Base-by-base conservation (phyloP, 2,797 vertebrate species). In the Synaphobranchus kaupii region DNA sequence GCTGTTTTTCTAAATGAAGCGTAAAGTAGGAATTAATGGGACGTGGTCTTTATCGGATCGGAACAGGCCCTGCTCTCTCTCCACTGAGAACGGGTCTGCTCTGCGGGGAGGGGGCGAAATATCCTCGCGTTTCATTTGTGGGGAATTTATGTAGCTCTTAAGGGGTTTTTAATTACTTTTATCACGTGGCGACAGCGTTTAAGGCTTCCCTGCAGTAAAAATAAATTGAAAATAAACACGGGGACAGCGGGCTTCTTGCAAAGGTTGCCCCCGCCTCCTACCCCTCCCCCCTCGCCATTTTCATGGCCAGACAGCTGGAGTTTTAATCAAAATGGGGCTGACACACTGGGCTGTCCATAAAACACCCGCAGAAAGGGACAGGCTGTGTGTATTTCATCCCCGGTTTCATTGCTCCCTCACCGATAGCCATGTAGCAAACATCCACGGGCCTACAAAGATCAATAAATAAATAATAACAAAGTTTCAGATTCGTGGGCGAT, bases 161-260 rank as follows among this genome's bases (percentile, higher is more conserved):
- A 48, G 89, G 87, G 84, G 85, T 90, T 91, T 91, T 92, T 92
- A 92, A 92, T 92, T 90, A 91, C 88, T 84, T 52, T 50, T 83
- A 88, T 91, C 85, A 4, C 87, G 78, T 88, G 44, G 39, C 86
- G 83, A 60, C 54, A 22, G 87, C 50, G 71, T 68, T 87, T 86
- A 81, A 86, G 82, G 83, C 83, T 73, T 80, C 88, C 88, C 86
- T 39, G 83, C 73, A 44, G 87, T 89, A 87, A 90, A 89, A 82
- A 68, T 73, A 88, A 90, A 91, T 81, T 86, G 89, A 89, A 90
- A 89, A 90, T 87, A 56, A 88, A 90, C 88, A 88, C 89, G 44
- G 80, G 76, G 85, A 86, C 87, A 85, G n/a, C 63, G 54, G 52
- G 85, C 31, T 89, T 63, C 47, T 68, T 52, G 50, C 9, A 89